Evolutionary conservation across 2,888 invertebrate genomes (phyloP), one percentile per base, ranked within the genome.

Genomic region (Apoda limacodes): DNA sequence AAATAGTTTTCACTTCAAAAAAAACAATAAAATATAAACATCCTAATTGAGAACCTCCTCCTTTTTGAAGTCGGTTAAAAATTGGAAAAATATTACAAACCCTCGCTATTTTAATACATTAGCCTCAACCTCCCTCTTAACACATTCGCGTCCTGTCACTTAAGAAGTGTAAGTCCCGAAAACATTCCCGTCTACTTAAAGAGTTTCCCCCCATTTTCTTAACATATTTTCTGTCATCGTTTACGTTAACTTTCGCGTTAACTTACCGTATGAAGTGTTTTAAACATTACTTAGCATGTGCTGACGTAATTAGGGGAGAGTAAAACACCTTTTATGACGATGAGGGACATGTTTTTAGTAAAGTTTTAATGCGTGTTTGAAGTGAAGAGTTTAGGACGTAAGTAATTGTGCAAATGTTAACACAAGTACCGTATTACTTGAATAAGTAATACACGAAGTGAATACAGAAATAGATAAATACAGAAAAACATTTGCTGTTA

Each of bases 221-320:
- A 58, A 52, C 45, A 54, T 53, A 52, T 56, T 60, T 60, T 55
- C 59, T 54, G 38, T 46, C 45, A 48, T 51, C 48, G 45, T 60
- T 54, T 60, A 54, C 55, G 46, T 46, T 58, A 66, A 60, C 56
- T 60, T 58, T 47, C 39, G 30, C 49, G 47, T 47, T 55, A 64
- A 60, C 60, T 58, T 55, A 46, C 34, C 62, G 52, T 61, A 67
- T 63, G 68, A 60, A 63, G 58, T 65, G 66, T 69, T 69, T 68
- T 67, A 63, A 67, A 69, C 55, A 64, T 69, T 67, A 64, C n/a
- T n/a, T n/a, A 17, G 54, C 44, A 45, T 36, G 30, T 37, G 51
- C 47, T 70, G 66, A 69, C 64, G 53, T 54, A 69, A 70, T 70
- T 70, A 69, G 41, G 25, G 31, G 28, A 38, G 43, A 39, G 40